Base-by-base conservation (phyloP, 2,113 vertebrate genomes). In the Uria aalge region DNA sequence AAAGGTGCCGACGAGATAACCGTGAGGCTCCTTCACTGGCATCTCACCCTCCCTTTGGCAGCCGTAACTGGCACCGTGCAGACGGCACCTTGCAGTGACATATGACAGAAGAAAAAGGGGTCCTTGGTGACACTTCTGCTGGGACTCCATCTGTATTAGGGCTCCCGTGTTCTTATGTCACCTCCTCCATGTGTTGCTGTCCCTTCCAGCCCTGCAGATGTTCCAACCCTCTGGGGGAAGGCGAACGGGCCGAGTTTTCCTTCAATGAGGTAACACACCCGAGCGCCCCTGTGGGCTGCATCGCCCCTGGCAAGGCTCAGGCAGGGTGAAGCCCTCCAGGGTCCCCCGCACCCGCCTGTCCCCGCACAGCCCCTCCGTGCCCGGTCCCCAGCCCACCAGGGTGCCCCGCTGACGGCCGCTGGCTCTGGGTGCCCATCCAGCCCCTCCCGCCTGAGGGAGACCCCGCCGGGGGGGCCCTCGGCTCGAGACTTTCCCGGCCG, bases 231-330 rank as follows among this genome's bases (percentile, higher is more conserved):
- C 55, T 2, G 27, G 41, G 30, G 32, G 22, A 18, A 24, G 30
- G 45, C 4, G 2, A 26, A 19, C 17, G 15, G n/a, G 53, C 24
- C n/a, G 6, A 15, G 27, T 13, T 23, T 13, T 10, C 81, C 57
- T 10, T 13, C 1, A 7, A 5, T 7, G n/a, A 5, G 2, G 1
- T 7, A 3, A 13, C 38, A 2, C 38, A 0, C 38, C 19, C 3
- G 8, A 8, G 15, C n/a, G 11, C 8, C 21, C 30, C 55, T 2
- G 4, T 2, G 24, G 3, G 20, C 12, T 24, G 9, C 73, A 2
- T 4, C 2, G 9, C 34, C 18, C 40, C 36, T 0, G 23, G n/a
- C 26, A 7, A 5, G 41, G 47, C 27, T 22, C 47, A 3, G 63
- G 1, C 27, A 3, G 34, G 45, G 29, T 5, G 40, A 19, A 30